Base-by-base conservation (phyloP, 2,797 vertebrate species). In the Spea hammondii region DNA sequence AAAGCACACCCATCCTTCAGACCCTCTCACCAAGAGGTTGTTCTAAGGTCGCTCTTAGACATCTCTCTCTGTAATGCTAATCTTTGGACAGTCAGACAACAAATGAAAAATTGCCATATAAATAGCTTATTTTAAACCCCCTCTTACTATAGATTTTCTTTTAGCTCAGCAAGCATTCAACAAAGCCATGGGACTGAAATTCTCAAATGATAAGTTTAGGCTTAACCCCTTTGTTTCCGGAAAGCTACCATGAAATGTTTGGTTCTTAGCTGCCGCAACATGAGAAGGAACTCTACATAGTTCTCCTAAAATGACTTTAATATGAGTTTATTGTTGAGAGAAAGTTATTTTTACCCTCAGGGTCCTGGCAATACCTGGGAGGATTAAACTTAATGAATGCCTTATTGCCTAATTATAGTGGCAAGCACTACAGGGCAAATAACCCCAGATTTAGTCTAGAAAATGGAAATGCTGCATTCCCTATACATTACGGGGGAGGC, bases 101-200 rank as follows among this genome's bases (percentile, higher is more conserved):
- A 76, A 49, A 72, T 67, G 74, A 80, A 59, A 67, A 51, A 80
- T 72, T 51, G 5, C 60, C 57, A 46, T n/a, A 51, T 76, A 44
- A 76, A 55, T 45, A 51, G 51, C 73, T 66, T 55, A 11, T 64
- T 69, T 32, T 49, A 74, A 76, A 65, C 65, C 70, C 57, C 59
- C 72, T 17, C 64, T 48, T 57, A 45, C 69, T 76, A 51, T 53
- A 6, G n/a, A 53, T 51, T 44, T 44, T 60, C 47, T 53, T 80
- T 70, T 51, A 72, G 62, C 62, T 57, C 10, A 53, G 47, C 17
- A 62, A 51, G 12, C 55, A 54, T 74, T 47, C 12, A 59, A 55
- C 46, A 79, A 62, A 64, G 45, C 54, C 14, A 64, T 32, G 53
- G 51, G 17, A 44, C 59, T 62, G 7, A 59, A 73, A 11, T 51